phyloP scores from a whole-genome alignment of 2,113 vertebrate genomes.

The Antechinus flavipes region DNA sequence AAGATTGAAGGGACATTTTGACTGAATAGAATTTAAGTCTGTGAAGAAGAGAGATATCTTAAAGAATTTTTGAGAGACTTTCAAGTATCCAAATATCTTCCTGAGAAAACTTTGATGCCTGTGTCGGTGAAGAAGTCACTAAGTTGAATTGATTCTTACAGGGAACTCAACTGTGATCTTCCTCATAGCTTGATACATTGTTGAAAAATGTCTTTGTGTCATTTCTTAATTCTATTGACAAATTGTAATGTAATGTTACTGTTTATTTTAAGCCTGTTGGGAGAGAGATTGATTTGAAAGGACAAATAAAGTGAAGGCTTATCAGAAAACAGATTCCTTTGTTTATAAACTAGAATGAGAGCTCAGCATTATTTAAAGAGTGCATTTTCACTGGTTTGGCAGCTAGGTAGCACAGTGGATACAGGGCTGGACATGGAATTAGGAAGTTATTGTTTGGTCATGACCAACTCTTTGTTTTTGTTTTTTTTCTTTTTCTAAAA shows the following conservation, averaged over 20 bases:
- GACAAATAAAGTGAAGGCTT: background rate
- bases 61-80: too few relatives aligned
- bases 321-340: background rate
- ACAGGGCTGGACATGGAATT: background rate
- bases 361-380: background rate
- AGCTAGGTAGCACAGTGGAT: background rate
- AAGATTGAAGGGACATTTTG: background rate
- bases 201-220: background rate
- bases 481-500: too few relatives aligned
- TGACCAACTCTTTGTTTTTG: background rate
- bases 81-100: too few relatives aligned
- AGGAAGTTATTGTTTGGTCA: background rate
- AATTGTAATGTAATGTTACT: background rate
- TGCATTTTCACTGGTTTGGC: background rate
- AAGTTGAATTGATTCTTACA: too few relatives aligned
- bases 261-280: background rate
- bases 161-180: too few relatives aligned
- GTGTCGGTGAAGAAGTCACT: too few relatives aligned
- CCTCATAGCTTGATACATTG: too few relatives aligned
- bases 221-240: background rate
- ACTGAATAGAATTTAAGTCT: too few relatives aligned
- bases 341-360: background rate
- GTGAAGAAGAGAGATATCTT: too few relatives aligned
- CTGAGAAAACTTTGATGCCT: too few relatives aligned
- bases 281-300: background rate